Conservation (phyloP, 2,113 vertebrate genomes). For the Taurulus bubalis region DNA sequence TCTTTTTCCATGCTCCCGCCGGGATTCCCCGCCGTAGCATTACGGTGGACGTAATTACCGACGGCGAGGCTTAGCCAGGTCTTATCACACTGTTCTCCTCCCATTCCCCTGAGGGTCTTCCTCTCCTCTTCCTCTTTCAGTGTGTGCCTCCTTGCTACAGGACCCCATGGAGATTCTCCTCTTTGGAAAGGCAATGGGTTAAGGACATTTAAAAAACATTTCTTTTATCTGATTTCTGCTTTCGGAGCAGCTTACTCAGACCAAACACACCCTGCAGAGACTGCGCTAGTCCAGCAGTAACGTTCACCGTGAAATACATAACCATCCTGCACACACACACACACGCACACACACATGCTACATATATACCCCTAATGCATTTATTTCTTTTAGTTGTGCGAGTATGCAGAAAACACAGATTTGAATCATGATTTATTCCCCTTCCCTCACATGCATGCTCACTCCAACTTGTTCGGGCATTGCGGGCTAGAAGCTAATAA, state of each 20-base stretch:
- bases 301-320: too few species aligned
- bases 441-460: not conserved
- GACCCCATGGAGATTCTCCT: conserved; percentile 40
- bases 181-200: conserved; percentile 43
- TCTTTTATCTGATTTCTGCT: conserved; percentile 35
- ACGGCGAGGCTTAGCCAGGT: conserved; percentile 63
- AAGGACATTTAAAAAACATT: conserved; percentile 47
- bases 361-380: not conserved
- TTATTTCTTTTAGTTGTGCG: not conserved
- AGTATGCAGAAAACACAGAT: not conserved
- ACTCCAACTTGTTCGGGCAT: conserved; percentile 9
- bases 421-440: not conserved
- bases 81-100: conserved; percentile 62
- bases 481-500: conserved; percentile 39
- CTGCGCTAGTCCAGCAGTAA: not conserved
- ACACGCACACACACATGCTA: not conserved
- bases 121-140: conserved; percentile 32
- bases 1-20: conserved; percentile 46
- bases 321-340: not conserved
- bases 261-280: conserved; percentile 20
- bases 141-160: conserved; percentile 24
- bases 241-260: conserved; percentile 23
- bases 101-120: conserved; percentile 52
- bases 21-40: conserved; percentile 61
- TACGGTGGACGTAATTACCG: conserved; percentile 73